These are phyloP conservation scores for Ichneumon xanthorius DNA, from an alignment of 2,888 invertebrate genomes.

Conservation along the genomic window DNA sequence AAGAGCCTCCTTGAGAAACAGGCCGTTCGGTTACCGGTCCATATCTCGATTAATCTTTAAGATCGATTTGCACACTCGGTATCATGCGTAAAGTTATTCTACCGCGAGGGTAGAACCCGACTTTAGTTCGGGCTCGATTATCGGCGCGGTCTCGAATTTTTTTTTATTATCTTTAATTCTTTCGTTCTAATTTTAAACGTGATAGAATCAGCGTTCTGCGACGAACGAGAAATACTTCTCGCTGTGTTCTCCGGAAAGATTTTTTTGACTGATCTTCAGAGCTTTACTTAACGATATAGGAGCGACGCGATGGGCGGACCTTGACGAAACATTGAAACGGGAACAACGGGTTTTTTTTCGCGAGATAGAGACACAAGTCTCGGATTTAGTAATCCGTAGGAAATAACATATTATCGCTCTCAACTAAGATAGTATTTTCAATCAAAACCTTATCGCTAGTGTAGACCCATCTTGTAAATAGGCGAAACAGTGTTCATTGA, in stretches of 20 bases:
- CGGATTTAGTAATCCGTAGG: slow-evolving; percentile 9
- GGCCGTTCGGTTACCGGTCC: background rate
- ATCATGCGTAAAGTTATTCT: background rate
- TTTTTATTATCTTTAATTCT: background rate
- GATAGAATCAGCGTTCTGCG: slow-evolving; percentile 44
- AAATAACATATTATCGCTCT: slow-evolving; percentile 21
- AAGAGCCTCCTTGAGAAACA: background rate
- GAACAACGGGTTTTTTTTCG: background rate
- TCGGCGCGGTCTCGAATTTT: background rate
- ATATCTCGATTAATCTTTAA: background rate
- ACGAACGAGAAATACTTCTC: slow-evolving; percentile 41
- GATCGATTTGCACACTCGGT: slow-evolving; percentile 6
- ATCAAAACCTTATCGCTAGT: slow-evolving; percentile 52
- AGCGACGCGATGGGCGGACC: slow-evolving; percentile 18
- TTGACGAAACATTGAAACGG: slow-evolving; percentile 4
- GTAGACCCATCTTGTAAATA: slow-evolving; percentile 70
- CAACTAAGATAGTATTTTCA: slow-evolving; percentile 54
- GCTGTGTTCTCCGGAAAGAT: slow-evolving; percentile 51
- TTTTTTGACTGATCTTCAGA: slow-evolving; percentile 71
- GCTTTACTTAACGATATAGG: slow-evolving; percentile 71
- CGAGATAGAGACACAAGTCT: background rate
- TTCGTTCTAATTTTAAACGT: slow-evolving; percentile 34
- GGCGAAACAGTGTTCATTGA: slow-evolving; percentile 53
- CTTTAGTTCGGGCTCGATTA: background rate
- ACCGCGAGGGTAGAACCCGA: background rate